Base-by-base conservation (phyloP, 2,113 vertebrate species). In the Brachypteracias leptosomus region DNA sequence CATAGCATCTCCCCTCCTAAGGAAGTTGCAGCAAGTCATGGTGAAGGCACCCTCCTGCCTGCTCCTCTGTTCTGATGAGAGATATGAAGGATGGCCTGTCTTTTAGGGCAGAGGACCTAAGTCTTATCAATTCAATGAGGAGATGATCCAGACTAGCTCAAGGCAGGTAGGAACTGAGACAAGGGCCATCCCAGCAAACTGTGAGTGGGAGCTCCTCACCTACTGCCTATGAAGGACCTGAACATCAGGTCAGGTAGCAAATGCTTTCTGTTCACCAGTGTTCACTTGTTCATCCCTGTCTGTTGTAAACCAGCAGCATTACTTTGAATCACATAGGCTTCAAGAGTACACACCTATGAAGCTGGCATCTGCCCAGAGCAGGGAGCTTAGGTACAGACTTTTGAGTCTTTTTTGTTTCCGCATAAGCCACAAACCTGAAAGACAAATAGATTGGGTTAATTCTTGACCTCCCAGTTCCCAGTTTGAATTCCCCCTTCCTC, bases 301-400 rank as follows among this genome's bases (percentile, higher is more conserved):
- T 76, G 31, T 8, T 80, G 33, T 13, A 79, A 83, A 59, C 17
- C 62, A 71, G 3, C 14, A 36, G 7, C 25, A 59, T 40, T 57
- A 13, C 10, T 18, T 0, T 81, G 44, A 72, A 72, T 74, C 40
- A 42, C 33, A 26, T 4, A 25, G 47, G 10, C 20, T 58, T 65
- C 36, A 28, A 31, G 63, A 70, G 14, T 6, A 25, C 11, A 18
- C 17, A 22, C 6, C 49, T 33, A 7, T 25, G 24, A 63, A 82
- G 10, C 2, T 52, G 24, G 10, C 5, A 31, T 51, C 49, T 80
- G 16, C 46, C 24, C 16, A 67, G 42, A 59, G 29, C 10, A 63
- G 22, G 16, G 38, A 71, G 3, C 0, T 0, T 22, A 54, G 20
- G 3, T 71, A 11, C 19, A 70, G 42, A 42, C 22, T 88, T 79